phyloP scores from a whole-genome alignment of 2,888 invertebrate species.

The Dryobota labecula region DNA sequence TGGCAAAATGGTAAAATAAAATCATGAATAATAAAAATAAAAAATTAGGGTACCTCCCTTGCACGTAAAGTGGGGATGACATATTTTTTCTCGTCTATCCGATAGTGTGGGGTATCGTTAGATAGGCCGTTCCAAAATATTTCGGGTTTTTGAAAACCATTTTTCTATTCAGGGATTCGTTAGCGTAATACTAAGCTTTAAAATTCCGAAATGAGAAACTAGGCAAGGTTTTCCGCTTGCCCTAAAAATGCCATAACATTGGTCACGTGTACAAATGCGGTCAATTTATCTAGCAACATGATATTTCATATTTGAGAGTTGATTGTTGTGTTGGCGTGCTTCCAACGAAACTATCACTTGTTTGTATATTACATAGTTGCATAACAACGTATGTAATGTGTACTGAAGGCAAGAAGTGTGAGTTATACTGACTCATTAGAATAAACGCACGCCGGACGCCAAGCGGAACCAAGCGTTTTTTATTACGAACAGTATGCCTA shows the following conservation, averaged over 20 bases:
- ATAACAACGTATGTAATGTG: conserved; percentile 38
- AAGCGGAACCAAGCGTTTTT: conserved; percentile 12
- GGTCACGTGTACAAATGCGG: conserved; percentile 23
- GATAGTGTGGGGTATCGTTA: too few species aligned
- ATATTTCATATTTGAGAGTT: conserved; percentile 49
- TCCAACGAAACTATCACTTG: conserved; percentile 44
- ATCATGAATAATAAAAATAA: too few species aligned
- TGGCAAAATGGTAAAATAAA: too few species aligned
- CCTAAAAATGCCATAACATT: conserved; percentile 3
- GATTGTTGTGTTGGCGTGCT: conserved; percentile 48
- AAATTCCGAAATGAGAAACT: background rate
- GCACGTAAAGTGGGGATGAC: too few species aligned
- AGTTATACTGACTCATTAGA: conserved; percentile 41
- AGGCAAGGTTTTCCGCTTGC: background rate
- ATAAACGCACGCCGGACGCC: background rate
- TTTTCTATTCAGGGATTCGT: too few species aligned
- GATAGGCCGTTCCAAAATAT: too few species aligned
- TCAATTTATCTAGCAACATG: conserved; percentile 35
- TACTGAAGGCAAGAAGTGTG: conserved; percentile 25
- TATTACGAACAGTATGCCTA: background rate
- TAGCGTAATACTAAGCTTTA: too few species aligned
- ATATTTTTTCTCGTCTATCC: too few species aligned
- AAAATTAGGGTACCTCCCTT: too few species aligned
- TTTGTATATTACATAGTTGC: conserved; percentile 44
- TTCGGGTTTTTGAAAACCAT: too few species aligned